phyloP scores from a whole-genome alignment of 2,888 invertebrate species.

The Neoitamus cyanurus region DNA sequence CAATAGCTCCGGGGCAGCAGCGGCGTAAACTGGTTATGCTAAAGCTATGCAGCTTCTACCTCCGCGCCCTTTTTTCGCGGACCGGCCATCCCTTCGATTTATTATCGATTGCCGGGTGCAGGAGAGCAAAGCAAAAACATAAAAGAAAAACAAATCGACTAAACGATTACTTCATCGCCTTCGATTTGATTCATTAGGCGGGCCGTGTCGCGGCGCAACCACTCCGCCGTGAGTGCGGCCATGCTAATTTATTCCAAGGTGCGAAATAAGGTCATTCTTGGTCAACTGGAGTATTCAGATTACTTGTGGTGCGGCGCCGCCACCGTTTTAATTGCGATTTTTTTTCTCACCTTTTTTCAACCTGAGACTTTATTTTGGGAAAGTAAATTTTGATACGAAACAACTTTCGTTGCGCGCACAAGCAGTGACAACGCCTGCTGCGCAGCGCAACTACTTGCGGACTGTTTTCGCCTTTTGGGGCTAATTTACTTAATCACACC shows the following conservation, averaged over 20 bases:
- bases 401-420: background rate
- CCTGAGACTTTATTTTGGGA: background rate
- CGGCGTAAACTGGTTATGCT: slow-evolving; percentile 6
- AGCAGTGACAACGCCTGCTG: background rate
- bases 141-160: background rate
- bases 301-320: background rate
- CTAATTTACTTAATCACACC: background rate
- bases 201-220: background rate
- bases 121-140: background rate
- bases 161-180: background rate
- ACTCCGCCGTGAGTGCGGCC: background rate
- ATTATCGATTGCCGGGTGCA: background rate
- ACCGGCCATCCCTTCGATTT: background rate
- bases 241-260: slow-evolving; percentile 1
- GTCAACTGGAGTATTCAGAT: background rate
- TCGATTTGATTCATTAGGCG: background rate
- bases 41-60: background rate
- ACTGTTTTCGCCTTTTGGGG: background rate
- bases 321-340: background rate
- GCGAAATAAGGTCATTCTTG: slow-evolving; percentile 5
- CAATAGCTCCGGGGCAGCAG: background rate
- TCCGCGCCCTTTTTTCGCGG: background rate
- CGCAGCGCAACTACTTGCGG: background rate
- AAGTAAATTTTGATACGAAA: background rate
- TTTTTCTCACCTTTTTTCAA: background rate